Conservation (phyloP, 2,888 invertebrate genomes). For the Phengaris alcon region DNA sequence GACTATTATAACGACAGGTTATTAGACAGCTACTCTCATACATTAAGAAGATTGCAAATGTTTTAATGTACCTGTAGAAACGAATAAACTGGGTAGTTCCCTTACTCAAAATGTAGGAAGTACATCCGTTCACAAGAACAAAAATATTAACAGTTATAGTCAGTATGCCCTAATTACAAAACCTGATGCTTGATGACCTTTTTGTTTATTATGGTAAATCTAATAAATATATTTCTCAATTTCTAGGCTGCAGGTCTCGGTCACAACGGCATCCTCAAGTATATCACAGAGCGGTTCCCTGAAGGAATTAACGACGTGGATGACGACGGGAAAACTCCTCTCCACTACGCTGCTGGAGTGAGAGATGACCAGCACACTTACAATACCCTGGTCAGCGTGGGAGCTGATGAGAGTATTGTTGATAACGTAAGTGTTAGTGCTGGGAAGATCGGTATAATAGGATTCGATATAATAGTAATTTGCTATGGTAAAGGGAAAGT, state of each 20-base stretch:
- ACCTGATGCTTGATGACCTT: background rate
- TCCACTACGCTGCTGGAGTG: conserved; percentile 91
- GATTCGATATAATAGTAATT: background rate
- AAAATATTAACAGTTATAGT: too few relatives aligned
- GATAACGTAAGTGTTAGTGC: conserved; percentile 85
- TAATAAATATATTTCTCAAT: conserved; percentile 1
- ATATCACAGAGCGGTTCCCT: conserved; percentile 84
- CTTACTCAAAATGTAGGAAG: too few relatives aligned
- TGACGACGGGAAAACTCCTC: conserved; percentile 90
- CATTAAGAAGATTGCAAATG: too few relatives aligned
- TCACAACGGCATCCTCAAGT: conserved; percentile 85
- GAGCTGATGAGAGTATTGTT: conserved; percentile 89
- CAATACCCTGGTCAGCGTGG: conserved; percentile 86
- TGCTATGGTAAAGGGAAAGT: background rate
- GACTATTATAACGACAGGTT: too few relatives aligned
- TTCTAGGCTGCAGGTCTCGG: conserved; percentile 89
- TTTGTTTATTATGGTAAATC: background rate
- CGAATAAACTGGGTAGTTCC: too few relatives aligned
- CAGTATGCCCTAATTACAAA: background rate
- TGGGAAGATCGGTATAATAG: background rate
- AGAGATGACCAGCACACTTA: conserved; percentile 89
- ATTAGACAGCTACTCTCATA: too few relatives aligned
- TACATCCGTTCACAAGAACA: too few relatives aligned
- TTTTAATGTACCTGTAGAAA: too few relatives aligned
- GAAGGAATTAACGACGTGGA: conserved; percentile 85